A percentile compares a stretch with the other conserved stretches of the same genome.
phyloP scores from a whole-genome alignment of 2,888 invertebrate genomes.

The Boloria euphrosyne region DNA sequence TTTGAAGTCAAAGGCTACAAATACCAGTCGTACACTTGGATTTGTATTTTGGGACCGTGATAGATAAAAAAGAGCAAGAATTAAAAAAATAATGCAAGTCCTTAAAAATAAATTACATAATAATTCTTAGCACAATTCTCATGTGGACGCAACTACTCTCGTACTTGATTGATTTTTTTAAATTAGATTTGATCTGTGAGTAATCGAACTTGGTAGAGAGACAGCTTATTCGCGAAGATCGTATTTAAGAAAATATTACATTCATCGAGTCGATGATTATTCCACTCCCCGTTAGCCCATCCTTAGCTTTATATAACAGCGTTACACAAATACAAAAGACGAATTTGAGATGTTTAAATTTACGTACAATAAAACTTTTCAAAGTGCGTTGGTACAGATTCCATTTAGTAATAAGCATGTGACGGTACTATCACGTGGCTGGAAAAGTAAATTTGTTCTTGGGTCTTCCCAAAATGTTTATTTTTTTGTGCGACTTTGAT shows the following conservation, averaged over 20 bases:
- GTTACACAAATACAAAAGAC: conserved; percentile 11
- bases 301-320: conserved; percentile 28
- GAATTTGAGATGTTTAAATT: conserved; percentile 8
- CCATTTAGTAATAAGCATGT: background rate
- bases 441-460: background rate
- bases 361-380: conserved; percentile 5
- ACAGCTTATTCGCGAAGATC: no score
- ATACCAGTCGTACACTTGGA: no score
- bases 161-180: no score
- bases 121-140: no score
- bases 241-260: background rate
- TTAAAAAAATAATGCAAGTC: no score
- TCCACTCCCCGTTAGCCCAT: background rate
- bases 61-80: no score
- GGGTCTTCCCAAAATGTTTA: background rate
- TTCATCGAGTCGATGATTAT: background rate
- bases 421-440: conserved; percentile 19
- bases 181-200: no score
- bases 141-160: no score
- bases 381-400: conserved; percentile 19
- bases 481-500: background rate
- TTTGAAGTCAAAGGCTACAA: no score
- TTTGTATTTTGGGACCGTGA: no score
- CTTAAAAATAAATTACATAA: no score
- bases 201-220: no score